Base-by-base conservation (phyloP, 2,888 invertebrate genomes). In the Drosophila monieri region DNA sequence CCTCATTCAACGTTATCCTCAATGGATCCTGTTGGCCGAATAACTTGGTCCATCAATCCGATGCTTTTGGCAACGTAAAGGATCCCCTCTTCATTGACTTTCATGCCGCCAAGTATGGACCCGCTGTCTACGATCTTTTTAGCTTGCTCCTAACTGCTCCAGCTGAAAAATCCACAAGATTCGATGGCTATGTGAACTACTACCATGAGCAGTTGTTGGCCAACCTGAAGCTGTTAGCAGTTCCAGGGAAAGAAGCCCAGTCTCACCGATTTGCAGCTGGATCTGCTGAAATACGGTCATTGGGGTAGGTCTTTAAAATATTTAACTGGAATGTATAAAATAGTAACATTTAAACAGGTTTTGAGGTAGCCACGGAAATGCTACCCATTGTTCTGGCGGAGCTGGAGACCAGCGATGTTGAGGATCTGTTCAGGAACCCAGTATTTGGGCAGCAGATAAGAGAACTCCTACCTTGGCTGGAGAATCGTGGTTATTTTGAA, bases 11-110 rank as follows among this genome's bases (percentile, higher is more conserved):
- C 55, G 88, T 89, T 0, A 65, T 90, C 1, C 76, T 75, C 9
- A 84, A 80, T 44, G 89, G 89, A 1, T 80, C 84, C 27, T 85
- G 88, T 52, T 89, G 88, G 86, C 68, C 88, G 1, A 89, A 83
- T 27, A 89, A 89, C 53, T 60, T 90, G 0, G 79, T 90, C 48
- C 80, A 79, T 10, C 71, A 81, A 44, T 76, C 84, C 12, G 78
- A 88, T 14, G 73, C 78, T 1, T 77, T 78, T 41, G 85, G 80
- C 0, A 64, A 76, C 18, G 62, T 89, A 0, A 72, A 72, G 15
- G 88, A 90, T 48, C 68, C 76, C 0, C 58, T 77, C 1, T 83
- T 90, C 14, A 64, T 78, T 6, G 88, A 90, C 55, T 89, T 85
- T 37, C 80, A 85, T 30, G 46, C 73, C 12, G 75, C 73, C 32